Evolutionary conservation across 2,113 vertebrate species (phyloP).

Genomic region (Hydropotes inermis): DNA sequence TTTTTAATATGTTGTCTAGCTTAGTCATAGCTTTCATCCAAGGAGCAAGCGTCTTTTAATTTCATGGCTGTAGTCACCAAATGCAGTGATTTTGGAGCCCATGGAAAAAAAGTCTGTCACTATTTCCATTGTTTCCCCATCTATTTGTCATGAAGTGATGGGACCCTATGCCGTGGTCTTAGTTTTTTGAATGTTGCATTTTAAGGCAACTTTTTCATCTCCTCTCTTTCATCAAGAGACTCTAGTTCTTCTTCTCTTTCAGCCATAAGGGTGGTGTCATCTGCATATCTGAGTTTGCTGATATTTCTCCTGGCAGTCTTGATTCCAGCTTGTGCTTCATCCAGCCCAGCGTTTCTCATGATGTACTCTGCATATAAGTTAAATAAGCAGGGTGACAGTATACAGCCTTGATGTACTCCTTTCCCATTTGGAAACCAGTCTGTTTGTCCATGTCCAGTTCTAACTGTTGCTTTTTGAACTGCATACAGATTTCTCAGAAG

Average conservation of each 20-base stretch:
- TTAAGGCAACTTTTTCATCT: background rate
- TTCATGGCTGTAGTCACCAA: background rate
- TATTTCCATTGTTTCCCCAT: background rate
- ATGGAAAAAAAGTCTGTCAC: background rate
- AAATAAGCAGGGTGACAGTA: background rate
- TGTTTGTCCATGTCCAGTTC: background rate
- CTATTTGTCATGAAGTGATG: background rate
- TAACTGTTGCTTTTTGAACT: background rate
- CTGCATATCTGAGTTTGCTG: background rate
- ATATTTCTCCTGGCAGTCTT: background rate
- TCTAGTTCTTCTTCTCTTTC: background rate
- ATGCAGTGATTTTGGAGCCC: background rate
- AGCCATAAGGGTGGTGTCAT: background rate
- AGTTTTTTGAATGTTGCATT: background rate
- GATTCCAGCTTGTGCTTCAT: background rate
- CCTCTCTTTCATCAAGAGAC: background rate
- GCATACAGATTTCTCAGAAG: background rate
- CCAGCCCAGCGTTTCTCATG: background rate
- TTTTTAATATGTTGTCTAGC: background rate
- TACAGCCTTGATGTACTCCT: background rate
- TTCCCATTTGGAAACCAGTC: background rate
- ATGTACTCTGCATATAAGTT: background rate
- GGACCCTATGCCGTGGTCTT: rapidly evolving
- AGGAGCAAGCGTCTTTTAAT: background rate
- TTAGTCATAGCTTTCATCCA: background rate